These are phyloP conservation scores for Ciconia stormi DNA, from an alignment of 2,113 vertebrate species.

Conservation along the genomic window DNA sequence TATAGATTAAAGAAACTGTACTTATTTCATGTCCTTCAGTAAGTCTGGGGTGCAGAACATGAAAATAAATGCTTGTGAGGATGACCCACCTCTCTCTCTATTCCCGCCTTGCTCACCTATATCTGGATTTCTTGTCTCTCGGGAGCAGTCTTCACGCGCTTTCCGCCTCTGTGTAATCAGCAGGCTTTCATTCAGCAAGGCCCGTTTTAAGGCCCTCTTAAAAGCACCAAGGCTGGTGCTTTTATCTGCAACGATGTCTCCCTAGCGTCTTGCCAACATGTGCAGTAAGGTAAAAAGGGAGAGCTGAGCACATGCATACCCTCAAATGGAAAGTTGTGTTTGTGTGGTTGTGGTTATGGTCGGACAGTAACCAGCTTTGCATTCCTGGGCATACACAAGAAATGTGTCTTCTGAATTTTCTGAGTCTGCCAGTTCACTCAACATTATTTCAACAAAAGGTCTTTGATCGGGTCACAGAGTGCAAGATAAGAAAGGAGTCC, in stretches of 20 bases:
- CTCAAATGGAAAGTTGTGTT: slow-evolving; percentile 58
- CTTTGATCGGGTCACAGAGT: neutral
- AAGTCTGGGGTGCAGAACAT: neutral
- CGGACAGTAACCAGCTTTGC: slow-evolving; percentile 21
- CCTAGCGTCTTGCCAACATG: neutral
- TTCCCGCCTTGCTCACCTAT: neutral
- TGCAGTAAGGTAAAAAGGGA: neutral
- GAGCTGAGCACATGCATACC: neutral
- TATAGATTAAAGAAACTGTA: neutral
- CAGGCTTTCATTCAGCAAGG: neutral
- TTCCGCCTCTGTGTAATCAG: neutral
- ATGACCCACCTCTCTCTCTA: neutral
- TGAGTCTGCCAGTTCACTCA: neutral
- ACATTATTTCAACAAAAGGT: neutral
- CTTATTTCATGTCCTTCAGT: neutral
- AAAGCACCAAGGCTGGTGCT: neutral
- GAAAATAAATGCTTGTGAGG: neutral
- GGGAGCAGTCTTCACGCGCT: neutral
- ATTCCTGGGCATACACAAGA: slow-evolving; percentile 40
- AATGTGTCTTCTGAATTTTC: slow-evolving; percentile 33
- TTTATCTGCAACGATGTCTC: neutral
- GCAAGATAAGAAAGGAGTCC: neutral
- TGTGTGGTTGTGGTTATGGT: slow-evolving; percentile 63
- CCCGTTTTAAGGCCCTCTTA: neutral
- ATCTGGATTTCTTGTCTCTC: neutral